Percentiles rank a stretch among this genome's conserved stretches.
These are phyloP conservation scores for Sternotherus odoratus DNA, from an alignment of 2,797 vertebrate genomes.

Conservation along the genomic window DNA sequence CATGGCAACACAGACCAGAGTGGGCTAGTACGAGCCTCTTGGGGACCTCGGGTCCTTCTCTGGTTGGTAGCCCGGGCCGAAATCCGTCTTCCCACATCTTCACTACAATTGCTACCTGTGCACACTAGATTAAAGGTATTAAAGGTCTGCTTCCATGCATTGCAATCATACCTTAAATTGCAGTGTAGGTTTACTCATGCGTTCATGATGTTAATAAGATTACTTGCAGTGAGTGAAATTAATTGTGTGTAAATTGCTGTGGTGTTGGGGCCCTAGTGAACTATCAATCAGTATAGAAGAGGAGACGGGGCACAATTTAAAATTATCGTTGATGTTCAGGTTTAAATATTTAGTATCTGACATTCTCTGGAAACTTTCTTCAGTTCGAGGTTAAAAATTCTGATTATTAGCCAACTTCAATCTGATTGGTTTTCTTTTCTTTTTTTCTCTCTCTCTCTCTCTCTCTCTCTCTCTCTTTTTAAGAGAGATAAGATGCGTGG, in stretches of 20 bases:
- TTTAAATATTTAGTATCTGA: slow-evolving; percentile 23
- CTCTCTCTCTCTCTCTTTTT: too few relatives aligned
- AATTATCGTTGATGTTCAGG: slow-evolving; percentile 53
- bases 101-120: not conserved
- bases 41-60: too few relatives aligned
- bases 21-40: too few relatives aligned
- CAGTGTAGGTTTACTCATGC: not conserved
- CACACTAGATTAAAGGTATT: not conserved
- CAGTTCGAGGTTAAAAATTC: slow-evolving; percentile 70
- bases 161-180: not conserved
- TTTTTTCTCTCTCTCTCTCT: not conserved
- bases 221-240: slow-evolving; percentile 37
- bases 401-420: slow-evolving; percentile 63
- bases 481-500: not conserved
- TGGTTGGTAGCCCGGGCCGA: too few relatives aligned
- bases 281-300: slow-evolving; percentile 54
- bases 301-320: slow-evolving; percentile 66
- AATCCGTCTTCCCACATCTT: too few relatives aligned
- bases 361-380: slow-evolving; percentile 61
- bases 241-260: slow-evolving; percentile 30
- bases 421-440: not conserved
- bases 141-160: not conserved
- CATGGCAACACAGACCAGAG: too few relatives aligned
- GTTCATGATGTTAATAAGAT: slow-evolving; percentile 22
- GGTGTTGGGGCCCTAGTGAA: slow-evolving; percentile 54